phyloP scores from a whole-genome alignment of 2,888 invertebrate genomes.

The Polydrusus pterygomalis region DNA sequence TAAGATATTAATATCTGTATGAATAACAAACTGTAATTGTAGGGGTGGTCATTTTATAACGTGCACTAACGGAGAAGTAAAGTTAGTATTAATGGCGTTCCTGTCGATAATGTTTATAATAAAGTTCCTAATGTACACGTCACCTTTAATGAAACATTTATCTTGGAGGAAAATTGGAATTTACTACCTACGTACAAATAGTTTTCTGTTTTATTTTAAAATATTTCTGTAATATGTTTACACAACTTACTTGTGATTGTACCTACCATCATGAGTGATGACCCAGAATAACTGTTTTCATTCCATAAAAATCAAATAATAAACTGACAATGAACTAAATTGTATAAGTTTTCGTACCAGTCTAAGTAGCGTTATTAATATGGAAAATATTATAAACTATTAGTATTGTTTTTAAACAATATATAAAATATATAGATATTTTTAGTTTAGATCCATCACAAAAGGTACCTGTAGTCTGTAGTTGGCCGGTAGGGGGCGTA shows the following conservation, averaged over 20 bases:
- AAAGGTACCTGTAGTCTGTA: no score
- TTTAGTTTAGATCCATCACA: no score
- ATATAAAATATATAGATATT: no score
- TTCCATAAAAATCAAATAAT: slow-evolving; percentile 29
- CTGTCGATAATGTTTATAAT: not conserved
- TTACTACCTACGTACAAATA: not conserved
- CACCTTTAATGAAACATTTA: slow-evolving; percentile 14
- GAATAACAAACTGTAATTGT: slow-evolving; percentile 19
- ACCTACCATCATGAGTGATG: slow-evolving; percentile 35
- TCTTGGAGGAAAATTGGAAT: not conserved
- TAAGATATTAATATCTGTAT: slow-evolving; percentile 11
- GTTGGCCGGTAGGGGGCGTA: no score
- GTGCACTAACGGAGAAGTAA: not conserved
- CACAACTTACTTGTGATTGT: slow-evolving; percentile 22
- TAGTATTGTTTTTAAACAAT: no score
- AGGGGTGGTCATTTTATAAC: slow-evolving; percentile 2
- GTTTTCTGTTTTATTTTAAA: slow-evolving; percentile 5
- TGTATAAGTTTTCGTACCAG: no score
- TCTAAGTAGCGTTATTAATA: no score
- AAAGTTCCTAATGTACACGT: slow-evolving; percentile 8
- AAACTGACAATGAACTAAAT: slow-evolving; percentile 34
- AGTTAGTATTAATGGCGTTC: slow-evolving; percentile 8
- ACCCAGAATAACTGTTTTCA: slow-evolving; percentile 36
- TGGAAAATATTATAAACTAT: no score
- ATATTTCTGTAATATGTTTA: slow-evolving; percentile 27